These are phyloP conservation scores for Calypte anna DNA, from an alignment of 2,113 vertebrate species.

Conservation along the genomic window DNA sequence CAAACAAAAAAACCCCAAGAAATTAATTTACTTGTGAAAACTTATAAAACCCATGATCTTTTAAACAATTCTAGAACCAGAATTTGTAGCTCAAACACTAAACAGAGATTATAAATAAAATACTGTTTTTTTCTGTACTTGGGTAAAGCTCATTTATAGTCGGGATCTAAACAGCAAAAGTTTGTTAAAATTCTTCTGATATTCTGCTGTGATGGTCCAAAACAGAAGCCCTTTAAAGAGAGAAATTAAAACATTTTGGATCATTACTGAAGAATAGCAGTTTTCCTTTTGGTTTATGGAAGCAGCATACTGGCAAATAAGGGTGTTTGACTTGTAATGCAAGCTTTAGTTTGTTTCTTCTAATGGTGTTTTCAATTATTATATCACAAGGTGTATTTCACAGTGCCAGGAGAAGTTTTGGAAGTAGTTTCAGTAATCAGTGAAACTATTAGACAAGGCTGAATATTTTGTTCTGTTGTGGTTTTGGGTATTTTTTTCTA, in stretches of 20 bases:
- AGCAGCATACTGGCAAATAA: not conserved
- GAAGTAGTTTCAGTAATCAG: not conserved
- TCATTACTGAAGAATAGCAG: slow-evolving; percentile 31
- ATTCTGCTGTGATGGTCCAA: slow-evolving; percentile 24
- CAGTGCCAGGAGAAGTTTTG: not conserved
- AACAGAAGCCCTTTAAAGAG: not conserved
- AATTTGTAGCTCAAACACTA: slow-evolving; percentile 98
- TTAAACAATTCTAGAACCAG: slow-evolving; percentile 91
- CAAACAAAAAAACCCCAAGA: slow-evolving; percentile 59
- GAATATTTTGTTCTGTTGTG: not conserved
- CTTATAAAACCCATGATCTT: slow-evolving; percentile 89
- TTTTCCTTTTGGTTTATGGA: not conserved
- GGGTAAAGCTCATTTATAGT: slow-evolving; percentile 77
- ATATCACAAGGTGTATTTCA: not conserved
- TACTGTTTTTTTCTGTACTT: slow-evolving; percentile 90
- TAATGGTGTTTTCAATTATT: slow-evolving; percentile 3
- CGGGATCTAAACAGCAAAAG: slow-evolving; percentile 61
- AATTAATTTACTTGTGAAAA: slow-evolving; percentile 90
- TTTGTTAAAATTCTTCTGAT: slow-evolving; percentile 21
- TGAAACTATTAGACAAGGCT: not conserved
- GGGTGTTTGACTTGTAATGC: not conserved
- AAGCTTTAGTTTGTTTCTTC: slow-evolving; percentile 5
- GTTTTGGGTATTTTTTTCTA: not conserved
- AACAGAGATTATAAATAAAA: slow-evolving; percentile 98
- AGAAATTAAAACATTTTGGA: slow-evolving; percentile 1